Conservation (phyloP, 2,888 invertebrate species). For the Campopleginae sp. region DNA sequence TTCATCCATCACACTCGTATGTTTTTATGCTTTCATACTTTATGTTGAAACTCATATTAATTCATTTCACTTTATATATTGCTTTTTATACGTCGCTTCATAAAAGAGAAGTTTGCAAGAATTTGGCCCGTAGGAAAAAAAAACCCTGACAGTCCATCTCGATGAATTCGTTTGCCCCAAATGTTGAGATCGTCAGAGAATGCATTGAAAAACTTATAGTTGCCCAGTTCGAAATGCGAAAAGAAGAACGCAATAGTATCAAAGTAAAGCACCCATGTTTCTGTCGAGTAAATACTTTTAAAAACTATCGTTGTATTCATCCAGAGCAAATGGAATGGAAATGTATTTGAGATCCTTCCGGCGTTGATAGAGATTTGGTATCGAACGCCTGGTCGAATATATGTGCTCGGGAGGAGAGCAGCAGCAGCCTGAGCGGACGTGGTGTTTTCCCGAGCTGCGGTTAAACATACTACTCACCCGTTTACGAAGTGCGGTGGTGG, state of each 20-base stretch:
- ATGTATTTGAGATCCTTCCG: neutral
- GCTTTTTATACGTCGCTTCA: no score
- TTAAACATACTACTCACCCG: slow-evolving; percentile 56
- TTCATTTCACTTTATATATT: neutral
- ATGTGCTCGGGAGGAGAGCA: slow-evolving; percentile 26
- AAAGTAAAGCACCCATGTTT: no score
- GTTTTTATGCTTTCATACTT: neutral
- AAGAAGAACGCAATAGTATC: no score
- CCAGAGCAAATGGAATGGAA: neutral
- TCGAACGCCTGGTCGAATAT: neutral
- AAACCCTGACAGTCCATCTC: no score
- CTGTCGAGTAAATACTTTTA: no score
- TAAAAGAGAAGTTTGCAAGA: no score
- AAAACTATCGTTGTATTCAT: no score
- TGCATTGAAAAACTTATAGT: no score
- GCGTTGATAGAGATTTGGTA: neutral
- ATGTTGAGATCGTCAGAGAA: no score
- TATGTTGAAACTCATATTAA: neutral
- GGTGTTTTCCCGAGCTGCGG: slow-evolving; percentile 39
- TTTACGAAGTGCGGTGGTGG: slow-evolving; percentile 40
- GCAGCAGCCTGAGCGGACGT: slow-evolving; percentile 18
- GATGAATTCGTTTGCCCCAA: no score
- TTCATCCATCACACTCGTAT: neutral
- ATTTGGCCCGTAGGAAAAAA: no score
- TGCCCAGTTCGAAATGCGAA: no score